Base-by-base conservation (phyloP, 2,888 invertebrate genomes). In the Thymelicus acteon region DNA sequence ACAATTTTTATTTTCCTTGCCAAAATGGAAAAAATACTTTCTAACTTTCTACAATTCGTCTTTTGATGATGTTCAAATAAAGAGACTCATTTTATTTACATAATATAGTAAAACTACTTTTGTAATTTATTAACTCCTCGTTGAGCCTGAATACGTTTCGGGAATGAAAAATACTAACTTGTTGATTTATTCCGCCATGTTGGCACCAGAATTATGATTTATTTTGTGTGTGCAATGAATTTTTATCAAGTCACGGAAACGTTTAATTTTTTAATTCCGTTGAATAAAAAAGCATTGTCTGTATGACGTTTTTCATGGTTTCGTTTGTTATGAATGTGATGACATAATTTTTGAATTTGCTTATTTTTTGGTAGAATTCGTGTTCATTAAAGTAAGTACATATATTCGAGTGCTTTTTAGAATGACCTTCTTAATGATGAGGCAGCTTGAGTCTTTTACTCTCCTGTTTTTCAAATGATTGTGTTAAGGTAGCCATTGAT, bases 141-240 rank as follows among this genome's bases (percentile, higher is more conserved):
- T 44, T 48, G 37, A 24, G 52, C 24, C 60, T 7, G 39, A 70
- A 68, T 70, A 40, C 48, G 49, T 64, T 64, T 64, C 54, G 52
- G 60, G 39, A 70, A 60, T 58, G 60, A 70, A 70, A 69, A 64
- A 58, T 31, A 63, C 58, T 64, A 70, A 70, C 70, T 64, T 70
- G 70, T 70, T 70, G 64, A 70, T 70, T 70, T 70, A 70, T 70
- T 70, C 64, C 40, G 40, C 64, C 39, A 70, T 60, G 70, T 64
- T 70, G 70, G 70, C 64, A 64, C 47, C 60, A 37, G 58, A 44
- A 67, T 64, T 70, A 64, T 64, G 60, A 70, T 70, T 70, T 70
- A 64, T 70, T 63, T 64, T 60, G 63, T 60, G 60, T 70, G 64
- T 70, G 70, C 70, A 70, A 70, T 70, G 64, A 70, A 70, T 70